Conservation (phyloP, 2,888 invertebrate genomes). For the Drosophila neotestacea region DNA sequence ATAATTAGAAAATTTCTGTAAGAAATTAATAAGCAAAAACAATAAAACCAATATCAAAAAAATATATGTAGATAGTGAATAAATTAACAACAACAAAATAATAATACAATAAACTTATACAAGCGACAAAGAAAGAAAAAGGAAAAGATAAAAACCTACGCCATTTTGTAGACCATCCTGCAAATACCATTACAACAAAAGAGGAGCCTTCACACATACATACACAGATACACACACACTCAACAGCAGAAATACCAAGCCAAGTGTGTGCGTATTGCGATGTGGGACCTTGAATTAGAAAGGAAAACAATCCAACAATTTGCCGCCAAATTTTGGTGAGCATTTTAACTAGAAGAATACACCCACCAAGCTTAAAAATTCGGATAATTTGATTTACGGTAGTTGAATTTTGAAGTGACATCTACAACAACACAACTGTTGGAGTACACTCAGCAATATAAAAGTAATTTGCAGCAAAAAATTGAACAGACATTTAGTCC, state of each 20-base stretch:
- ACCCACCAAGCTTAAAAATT: conserved; percentile 54
- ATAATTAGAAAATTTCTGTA: conserved; percentile 65
- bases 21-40: conserved; percentile 64
- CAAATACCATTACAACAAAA: conserved; percentile 26
- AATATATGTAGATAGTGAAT: conserved; percentile 45
- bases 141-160: conserved; percentile 22
- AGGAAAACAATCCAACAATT: conserved; percentile 43
- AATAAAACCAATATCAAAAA: conserved; percentile 40
- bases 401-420: no score
- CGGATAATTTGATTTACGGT: no score
- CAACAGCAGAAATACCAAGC: conserved; percentile 29
- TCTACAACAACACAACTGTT: no score
- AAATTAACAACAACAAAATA: conserved; percentile 20
- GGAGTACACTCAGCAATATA: no score
- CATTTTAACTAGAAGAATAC: conserved; percentile 22
- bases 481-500: no score
- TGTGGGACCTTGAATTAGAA: conserved; percentile 57
- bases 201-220: conserved; percentile 11
- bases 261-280: conserved; percentile 9
- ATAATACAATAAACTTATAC: conserved; percentile 24
- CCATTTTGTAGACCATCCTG: conserved; percentile 45
- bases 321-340: conserved; percentile 56
- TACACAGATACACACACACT: conserved; percentile 15
- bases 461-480: no score
- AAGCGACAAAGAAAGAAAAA: conserved; percentile 23